A percentile compares a stretch with the other conserved stretches of the same genome.
phyloP scores from a whole-genome alignment of 2,113 vertebrate species.

The Edolisoma coerulescens region DNA sequence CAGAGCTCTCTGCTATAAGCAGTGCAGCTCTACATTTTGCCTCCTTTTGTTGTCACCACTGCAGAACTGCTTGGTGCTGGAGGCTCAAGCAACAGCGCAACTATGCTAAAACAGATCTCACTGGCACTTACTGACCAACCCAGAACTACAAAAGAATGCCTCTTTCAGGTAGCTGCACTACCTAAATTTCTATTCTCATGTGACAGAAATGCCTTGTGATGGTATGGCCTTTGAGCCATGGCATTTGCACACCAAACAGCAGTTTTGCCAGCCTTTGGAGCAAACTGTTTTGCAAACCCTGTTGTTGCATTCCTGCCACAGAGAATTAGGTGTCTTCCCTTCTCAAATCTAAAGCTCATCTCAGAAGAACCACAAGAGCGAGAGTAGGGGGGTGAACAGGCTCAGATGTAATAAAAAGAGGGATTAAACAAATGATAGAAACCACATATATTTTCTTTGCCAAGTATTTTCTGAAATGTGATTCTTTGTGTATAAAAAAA shows the following conservation, averaged over 20 bases:
- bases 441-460: neutral
- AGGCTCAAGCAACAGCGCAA: neutral
- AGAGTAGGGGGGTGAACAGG: neutral
- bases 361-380: neutral
- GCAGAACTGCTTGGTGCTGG: neutral
- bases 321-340: neutral
- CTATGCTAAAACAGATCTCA: neutral
- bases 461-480: neutral
- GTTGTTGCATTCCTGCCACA: neutral
- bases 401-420: neutral
- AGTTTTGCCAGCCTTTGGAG: neutral
- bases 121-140: neutral
- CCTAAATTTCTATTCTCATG: neutral
- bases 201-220: neutral
- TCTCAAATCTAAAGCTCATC: neutral
- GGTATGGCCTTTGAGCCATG: neutral
- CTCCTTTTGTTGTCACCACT: neutral
- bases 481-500: neutral
- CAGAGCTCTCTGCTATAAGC: neutral
- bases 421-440: neutral
- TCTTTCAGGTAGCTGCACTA: neutral
- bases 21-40: neutral
- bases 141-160: neutral
- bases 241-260: neutral
- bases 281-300: neutral